A percentile compares a stretch with the other conserved stretches of the same genome.
Conservation (phyloP, 2,113 vertebrate genomes). For the Vireo altiloquus region DNA sequence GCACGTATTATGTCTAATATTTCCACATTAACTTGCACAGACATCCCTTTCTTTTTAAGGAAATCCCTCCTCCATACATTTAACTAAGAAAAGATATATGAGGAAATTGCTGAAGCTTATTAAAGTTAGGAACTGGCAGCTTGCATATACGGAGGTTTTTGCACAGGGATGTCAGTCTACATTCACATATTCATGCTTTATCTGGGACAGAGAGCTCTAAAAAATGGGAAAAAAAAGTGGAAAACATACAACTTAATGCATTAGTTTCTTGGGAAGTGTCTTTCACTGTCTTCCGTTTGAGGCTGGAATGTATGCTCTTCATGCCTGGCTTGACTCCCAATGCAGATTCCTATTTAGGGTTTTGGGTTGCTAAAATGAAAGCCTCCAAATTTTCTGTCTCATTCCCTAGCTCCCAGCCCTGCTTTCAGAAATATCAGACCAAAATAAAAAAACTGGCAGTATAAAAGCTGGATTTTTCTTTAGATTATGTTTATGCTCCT, state of each 20-base stretch:
- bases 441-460: not conserved
- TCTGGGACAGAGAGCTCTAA: not conserved
- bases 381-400: not conserved
- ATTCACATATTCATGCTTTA: not conserved
- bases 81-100: conserved; percentile 14
- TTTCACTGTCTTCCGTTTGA: not conserved
- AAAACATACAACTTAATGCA: not conserved
- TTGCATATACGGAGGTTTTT: not conserved
- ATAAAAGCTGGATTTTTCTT: not conserved
- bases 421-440: not conserved
- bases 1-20: not conserved
- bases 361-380: not conserved
- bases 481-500: not conserved
- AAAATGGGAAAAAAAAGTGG: accelerated
- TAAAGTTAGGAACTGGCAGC: not conserved
- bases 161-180: not conserved
- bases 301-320: not conserved
- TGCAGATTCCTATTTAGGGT: not conserved
- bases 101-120: conserved; percentile 12
- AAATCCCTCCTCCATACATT: conserved; percentile 4
- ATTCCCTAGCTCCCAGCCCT: not conserved
- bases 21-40: not conserved
- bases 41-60: not conserved
- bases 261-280: not conserved
- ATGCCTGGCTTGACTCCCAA: not conserved